Conservation (phyloP, 2,888 invertebrate species). For the Caenorhabditis sinica region DNA sequence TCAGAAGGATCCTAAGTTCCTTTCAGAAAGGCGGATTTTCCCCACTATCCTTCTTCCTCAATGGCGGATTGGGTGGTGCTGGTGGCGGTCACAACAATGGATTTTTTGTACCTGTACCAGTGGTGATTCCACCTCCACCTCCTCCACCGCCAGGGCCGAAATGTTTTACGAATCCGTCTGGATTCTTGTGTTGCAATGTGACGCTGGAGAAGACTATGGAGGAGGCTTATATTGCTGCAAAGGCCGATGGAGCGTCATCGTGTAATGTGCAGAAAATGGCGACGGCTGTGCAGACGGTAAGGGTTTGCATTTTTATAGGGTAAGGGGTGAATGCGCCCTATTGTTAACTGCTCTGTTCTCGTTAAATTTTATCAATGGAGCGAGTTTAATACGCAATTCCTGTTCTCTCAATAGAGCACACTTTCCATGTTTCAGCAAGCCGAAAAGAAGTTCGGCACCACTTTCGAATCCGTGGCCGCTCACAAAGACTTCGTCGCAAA, state of each 20-base stretch:
- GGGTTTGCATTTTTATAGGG: neutral
- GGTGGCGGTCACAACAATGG: slow-evolving; percentile 60
- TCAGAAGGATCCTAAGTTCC: neutral
- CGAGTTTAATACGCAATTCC: neutral
- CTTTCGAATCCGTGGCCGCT: slow-evolving; percentile 75
- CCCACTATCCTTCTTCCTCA: slow-evolving; percentile 72
- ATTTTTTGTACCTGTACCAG: slow-evolving; percentile 76
- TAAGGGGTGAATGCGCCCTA: no score
- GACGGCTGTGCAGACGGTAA: slow-evolving; percentile 71
- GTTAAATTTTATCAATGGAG: no score
- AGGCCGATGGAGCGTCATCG: slow-evolving; percentile 69
- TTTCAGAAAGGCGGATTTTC: slow-evolving; percentile 70
- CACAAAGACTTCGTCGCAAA: slow-evolving; percentile 78
- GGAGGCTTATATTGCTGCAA: slow-evolving; percentile 69
- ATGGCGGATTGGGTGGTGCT: slow-evolving; percentile 37
- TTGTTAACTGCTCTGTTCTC: no score
- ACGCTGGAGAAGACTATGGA: slow-evolving; percentile 75
- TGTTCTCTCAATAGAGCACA: neutral
- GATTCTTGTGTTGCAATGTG: slow-evolving; percentile 76
- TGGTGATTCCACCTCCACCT: slow-evolving; percentile 78
- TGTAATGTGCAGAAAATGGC: slow-evolving; percentile 79
- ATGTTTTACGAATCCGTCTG: slow-evolving; percentile 76
- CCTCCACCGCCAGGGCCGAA: slow-evolving; percentile 78
- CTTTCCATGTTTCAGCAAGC: slow-evolving; percentile 62
- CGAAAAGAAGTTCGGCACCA: slow-evolving; percentile 72